These are phyloP conservation scores for Actinemys pallida DNA, from an alignment of 2,113 vertebrate genomes.

Conservation along the genomic window DNA sequence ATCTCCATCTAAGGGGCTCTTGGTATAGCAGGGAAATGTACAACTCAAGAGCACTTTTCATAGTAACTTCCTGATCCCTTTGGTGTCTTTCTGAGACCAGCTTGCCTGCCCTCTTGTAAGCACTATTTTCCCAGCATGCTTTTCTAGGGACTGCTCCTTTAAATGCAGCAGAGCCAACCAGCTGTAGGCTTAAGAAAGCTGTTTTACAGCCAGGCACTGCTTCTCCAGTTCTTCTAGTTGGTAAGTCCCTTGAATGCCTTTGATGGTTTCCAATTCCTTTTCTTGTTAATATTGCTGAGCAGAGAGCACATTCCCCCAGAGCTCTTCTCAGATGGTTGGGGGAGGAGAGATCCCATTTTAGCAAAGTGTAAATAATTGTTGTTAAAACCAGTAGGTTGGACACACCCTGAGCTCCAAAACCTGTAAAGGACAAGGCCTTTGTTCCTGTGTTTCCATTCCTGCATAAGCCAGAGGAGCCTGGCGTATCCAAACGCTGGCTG, in stretches of 20 bases:
- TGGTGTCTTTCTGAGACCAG: neutral
- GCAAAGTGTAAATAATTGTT: neutral
- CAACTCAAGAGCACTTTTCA: neutral
- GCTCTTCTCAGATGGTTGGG: neutral
- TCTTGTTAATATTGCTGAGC: neutral
- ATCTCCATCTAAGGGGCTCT: neutral
- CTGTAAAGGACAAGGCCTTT: neutral
- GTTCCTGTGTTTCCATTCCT: neutral
- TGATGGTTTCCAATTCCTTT: neutral
- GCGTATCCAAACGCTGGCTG: neutral
- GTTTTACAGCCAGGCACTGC: neutral
- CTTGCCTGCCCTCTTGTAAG: neutral
- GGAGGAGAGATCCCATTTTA: neutral
- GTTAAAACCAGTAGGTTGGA: neutral
- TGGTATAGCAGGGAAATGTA: neutral
- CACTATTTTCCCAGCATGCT: conserved; percentile 59
- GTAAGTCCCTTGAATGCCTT: neutral
- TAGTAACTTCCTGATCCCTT: neutral
- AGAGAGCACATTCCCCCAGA: neutral
- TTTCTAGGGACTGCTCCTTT: conserved; percentile 29
- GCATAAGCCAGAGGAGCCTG: neutral
- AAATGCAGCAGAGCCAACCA: neutral
- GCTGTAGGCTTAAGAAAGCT: conserved; percentile 62
- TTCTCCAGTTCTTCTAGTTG: neutral
- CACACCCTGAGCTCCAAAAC: neutral